Conservation (phyloP, 1,140 invertebrate genomes). For the Apis florea region DNA sequence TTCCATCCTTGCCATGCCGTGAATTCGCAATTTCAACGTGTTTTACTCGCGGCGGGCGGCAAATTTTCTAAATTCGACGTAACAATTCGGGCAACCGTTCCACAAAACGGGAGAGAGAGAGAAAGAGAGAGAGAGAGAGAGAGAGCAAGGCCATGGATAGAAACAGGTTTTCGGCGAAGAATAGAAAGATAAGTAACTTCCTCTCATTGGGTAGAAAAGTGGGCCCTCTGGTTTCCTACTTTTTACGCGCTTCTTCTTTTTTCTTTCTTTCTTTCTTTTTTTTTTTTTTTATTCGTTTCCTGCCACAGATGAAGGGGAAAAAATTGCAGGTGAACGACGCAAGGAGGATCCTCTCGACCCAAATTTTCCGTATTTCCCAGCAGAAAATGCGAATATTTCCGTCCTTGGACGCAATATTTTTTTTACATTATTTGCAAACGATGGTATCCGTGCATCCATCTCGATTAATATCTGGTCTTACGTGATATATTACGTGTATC, state of each 20-base stretch:
- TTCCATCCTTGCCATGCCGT: not conserved
- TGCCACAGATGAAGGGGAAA: constrained; percentile 48
- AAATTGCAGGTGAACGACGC: constrained; percentile 62
- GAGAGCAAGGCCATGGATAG: too few relatives aligned
- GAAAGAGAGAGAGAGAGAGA: too few relatives aligned
- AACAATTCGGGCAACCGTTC: not conserved
- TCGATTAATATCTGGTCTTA: constrained; percentile 23
- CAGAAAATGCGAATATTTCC: constrained; percentile 48
- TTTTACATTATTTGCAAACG: constrained; percentile 54
- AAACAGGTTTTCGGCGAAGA: constrained; percentile 19
- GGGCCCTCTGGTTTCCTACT: constrained; percentile 58
- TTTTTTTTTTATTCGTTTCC: constrained; percentile 50
- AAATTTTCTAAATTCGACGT: constrained; percentile 5
- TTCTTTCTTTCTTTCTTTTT: not conserved
- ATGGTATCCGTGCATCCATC: constrained; percentile 27
- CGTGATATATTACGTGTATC: not conserved
- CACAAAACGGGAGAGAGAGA: not conserved
- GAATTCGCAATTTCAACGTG: not conserved
- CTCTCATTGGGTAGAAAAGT: constrained; percentile 54
- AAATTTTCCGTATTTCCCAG: constrained; percentile 63
- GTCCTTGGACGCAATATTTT: constrained; percentile 56
- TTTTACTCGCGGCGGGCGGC: not conserved
- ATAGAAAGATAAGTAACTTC: constrained; percentile 37
- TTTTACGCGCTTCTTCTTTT: constrained; percentile 33
- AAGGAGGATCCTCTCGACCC: constrained; percentile 62